Base-by-base conservation (phyloP, 1,140 invertebrate genomes). In the Cecropterus lyciades region DNA sequence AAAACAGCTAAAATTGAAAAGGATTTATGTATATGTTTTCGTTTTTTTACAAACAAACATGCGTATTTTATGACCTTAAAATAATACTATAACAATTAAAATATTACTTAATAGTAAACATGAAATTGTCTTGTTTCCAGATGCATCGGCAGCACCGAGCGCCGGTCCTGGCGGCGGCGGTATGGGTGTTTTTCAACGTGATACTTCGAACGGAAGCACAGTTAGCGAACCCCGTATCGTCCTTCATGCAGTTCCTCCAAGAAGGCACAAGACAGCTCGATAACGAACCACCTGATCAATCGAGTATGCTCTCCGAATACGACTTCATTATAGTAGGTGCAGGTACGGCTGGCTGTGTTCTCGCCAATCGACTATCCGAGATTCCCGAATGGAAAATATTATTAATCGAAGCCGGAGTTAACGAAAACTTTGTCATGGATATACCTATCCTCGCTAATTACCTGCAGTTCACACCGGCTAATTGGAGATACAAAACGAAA, bases 381-480 rank as follows among this genome's bases (percentile, higher is more conserved):
- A 93, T 94, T 71, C 72, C 93, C 64, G 76, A 94, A 51, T 95
- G 94, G 93, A 94, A 93, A 60, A 93, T 97, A 1, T 78, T 97
- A 43, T 75, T 97, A 0, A 57, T 97, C 8, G 95, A 95, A 86
- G 94, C 94, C 2, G 95, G 95, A 63, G 87, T 87, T 9, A 94
- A 95, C 53, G 96, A 96, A 83, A 94, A 93, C 17, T 94, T 93
- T 60, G 73, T 96, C 0, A 95, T 95, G 11, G 95, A 96, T 67
- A 93, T 96, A 2, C 95, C 95, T 0, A 69, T 95, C 1, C 63
- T 95, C 8, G 95, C 95, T 0, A 94, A 94, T 69, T 93, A 94
- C 66, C 75, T 95, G 0, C 95, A 95, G 77, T 93, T 93, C 60
- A 94, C 77, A 1, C 77, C 82, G 2, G 91, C 93, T 7, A 94